Conservation (phyloP, 2,797 vertebrate species). For the Echiichthys vipera region DNA sequence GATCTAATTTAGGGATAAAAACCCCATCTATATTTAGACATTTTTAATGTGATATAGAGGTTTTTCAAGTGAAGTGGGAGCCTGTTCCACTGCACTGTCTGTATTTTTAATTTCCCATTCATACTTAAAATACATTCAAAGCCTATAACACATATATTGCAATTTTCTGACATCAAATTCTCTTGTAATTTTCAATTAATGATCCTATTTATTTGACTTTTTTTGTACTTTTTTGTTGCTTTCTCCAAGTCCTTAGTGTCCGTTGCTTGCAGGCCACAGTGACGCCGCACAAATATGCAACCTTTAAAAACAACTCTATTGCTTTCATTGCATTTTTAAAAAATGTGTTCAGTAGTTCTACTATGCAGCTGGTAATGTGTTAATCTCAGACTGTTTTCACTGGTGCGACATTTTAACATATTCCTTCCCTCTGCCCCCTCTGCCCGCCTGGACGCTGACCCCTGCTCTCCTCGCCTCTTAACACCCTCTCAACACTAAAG, state of each 20-base stretch:
- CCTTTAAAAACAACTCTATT: background rate
- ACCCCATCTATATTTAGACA: background rate
- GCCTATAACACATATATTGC: background rate
- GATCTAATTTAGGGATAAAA: conserved; percentile 17
- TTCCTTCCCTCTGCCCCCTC: conserved; percentile 83
- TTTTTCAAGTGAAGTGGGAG: background rate
- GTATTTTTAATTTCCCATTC: background rate
- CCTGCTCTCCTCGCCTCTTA: conserved; percentile 82
- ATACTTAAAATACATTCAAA: background rate
- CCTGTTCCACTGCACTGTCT: background rate
- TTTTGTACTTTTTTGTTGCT: background rate
- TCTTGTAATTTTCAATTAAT: background rate
- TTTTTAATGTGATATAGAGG: background rate
- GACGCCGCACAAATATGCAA: conserved; percentile 31
- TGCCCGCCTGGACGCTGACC: conserved; percentile 84
- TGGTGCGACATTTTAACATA: conserved; percentile 80
- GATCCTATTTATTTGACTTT: background rate
- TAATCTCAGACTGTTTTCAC: conserved; percentile 74
- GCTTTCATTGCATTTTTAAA: conserved; percentile 46
- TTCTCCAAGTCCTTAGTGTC: background rate
- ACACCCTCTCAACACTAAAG: conserved; percentile 84
- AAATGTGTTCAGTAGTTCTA: conserved; percentile 52
- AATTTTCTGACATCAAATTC: background rate
- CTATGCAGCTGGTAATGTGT: conserved; percentile 69
- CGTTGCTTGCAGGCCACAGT: conserved; percentile 24